These are phyloP conservation scores for Apodemus agrarius DNA, from an alignment of 2,797 vertebrate species.

Conservation along the genomic window DNA sequence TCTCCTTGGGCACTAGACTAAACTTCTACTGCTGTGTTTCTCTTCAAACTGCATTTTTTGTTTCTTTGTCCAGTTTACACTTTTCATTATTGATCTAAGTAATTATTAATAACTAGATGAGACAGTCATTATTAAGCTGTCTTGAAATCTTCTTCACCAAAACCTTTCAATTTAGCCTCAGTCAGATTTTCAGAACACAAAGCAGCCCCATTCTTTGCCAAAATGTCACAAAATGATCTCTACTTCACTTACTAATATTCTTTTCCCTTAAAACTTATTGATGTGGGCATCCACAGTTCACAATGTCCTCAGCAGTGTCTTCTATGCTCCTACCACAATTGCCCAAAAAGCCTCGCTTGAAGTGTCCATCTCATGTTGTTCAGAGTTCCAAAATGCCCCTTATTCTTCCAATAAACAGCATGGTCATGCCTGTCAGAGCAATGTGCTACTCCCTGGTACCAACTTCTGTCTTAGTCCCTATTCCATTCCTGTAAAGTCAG, in stretches of 20 bases:
- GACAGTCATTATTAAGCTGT: not conserved
- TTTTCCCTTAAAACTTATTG: not conserved
- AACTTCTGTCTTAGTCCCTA: not conserved
- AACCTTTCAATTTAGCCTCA: not conserved
- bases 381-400: too few species aligned
- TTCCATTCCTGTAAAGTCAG: not conserved
- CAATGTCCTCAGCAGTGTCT: not conserved
- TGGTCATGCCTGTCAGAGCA: not conserved
- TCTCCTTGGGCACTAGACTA: not conserved
- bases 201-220: not conserved
- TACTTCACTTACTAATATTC: not conserved
- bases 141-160: not conserved
- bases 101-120: not conserved
- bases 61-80: not conserved
- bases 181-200: not conserved
- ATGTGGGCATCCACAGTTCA: not conserved
- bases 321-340: not conserved
- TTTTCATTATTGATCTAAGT: not conserved
- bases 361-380: not conserved
- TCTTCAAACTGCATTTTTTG: not conserved
- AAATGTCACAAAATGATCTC: not conserved
- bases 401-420: not conserved
- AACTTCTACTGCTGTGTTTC: not conserved
- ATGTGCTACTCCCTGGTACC: too few species aligned
- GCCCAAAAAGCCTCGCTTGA: too few species aligned